These are phyloP conservation scores for Hoplias malabaricus DNA, from an alignment of 2,113 vertebrate species.

Conservation along the genomic window DNA sequence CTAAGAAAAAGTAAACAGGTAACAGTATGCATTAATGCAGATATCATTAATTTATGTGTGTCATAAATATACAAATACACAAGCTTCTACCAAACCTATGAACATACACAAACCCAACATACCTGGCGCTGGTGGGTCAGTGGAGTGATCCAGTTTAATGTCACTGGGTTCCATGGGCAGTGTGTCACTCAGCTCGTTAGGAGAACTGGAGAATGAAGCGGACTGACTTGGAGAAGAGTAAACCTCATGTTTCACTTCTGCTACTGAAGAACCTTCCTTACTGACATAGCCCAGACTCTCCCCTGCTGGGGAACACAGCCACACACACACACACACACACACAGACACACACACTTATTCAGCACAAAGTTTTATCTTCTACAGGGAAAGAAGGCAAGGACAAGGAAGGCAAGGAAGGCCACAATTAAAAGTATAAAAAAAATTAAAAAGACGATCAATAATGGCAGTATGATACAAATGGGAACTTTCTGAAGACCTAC, in stretches of 20 bases:
- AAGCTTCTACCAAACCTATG: neutral
- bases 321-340: too few relatives aligned
- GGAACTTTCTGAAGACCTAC: too few relatives aligned
- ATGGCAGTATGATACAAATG: neutral
- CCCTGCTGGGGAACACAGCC: constrained; percentile 62
- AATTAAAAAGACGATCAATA: neutral
- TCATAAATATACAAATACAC: neutral
- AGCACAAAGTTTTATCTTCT: neutral
- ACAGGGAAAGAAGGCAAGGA: neutral
- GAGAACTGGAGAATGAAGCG: constrained; percentile 60
- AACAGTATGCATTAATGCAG: neutral
- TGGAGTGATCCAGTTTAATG: constrained; percentile 67
- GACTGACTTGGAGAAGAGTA: constrained; percentile 61
- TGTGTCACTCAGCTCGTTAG: constrained; percentile 64
- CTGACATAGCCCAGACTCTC: constrained; percentile 71
- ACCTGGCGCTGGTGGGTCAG: constrained; percentile 63
- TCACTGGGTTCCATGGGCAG: constrained; percentile 62
- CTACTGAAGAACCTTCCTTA: constrained; percentile 55
- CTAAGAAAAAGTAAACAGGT: neutral
- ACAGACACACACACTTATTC: constrained; percentile 5
- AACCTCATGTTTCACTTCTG: constrained; percentile 65
- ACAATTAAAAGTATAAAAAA: neutral
- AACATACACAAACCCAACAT: neutral
- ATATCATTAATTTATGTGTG: neutral
- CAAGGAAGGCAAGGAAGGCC: neutral